Conservation (phyloP, 2,797 vertebrate species). For the Sebastes umbrosus region DNA sequence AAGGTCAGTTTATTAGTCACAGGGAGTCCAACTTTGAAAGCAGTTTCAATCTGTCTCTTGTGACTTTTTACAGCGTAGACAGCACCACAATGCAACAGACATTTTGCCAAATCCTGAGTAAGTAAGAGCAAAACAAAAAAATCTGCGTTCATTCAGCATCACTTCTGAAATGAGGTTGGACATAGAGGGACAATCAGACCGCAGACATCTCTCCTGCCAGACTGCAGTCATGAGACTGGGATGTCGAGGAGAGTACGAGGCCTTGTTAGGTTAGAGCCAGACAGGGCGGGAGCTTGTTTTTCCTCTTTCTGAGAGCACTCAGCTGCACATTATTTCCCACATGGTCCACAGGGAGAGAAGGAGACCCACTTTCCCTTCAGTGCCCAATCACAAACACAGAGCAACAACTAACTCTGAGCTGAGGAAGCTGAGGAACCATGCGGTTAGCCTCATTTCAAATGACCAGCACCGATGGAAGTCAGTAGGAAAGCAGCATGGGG, state of each 20-base stretch:
- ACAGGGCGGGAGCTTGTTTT: slow-evolving; percentile 30
- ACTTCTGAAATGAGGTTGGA: slow-evolving; percentile 9
- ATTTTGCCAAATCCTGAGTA: background rate
- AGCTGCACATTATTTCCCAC: slow-evolving; percentile 46
- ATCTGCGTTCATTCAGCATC: background rate
- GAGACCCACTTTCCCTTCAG: slow-evolving; percentile 52
- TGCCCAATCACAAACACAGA: slow-evolving; percentile 42
- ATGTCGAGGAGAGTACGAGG: slow-evolving; percentile 7
- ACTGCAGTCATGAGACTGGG: slow-evolving; percentile 31
- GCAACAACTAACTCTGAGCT: background rate
- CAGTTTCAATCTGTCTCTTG: background rate
- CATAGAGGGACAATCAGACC: background rate
- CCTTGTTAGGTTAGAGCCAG: slow-evolving; percentile 25
- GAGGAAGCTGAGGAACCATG: slow-evolving; percentile 16
- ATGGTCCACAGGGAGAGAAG: slow-evolving; percentile 39
- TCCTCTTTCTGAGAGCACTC: slow-evolving; percentile 32
- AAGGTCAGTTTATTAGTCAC: background rate
- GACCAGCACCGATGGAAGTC: slow-evolving; percentile 17
- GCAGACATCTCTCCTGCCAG: slow-evolving; percentile 15
- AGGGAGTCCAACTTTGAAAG: background rate
- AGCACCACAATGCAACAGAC: background rate
- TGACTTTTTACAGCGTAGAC: background rate
- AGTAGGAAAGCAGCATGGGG: slow-evolving; percentile 40
- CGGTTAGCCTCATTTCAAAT: slow-evolving; percentile 31
- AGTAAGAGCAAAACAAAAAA: background rate